These are phyloP conservation scores for Clamator glandarius DNA, from an alignment of 2,797 vertebrate genomes.

Conservation along the genomic window DNA sequence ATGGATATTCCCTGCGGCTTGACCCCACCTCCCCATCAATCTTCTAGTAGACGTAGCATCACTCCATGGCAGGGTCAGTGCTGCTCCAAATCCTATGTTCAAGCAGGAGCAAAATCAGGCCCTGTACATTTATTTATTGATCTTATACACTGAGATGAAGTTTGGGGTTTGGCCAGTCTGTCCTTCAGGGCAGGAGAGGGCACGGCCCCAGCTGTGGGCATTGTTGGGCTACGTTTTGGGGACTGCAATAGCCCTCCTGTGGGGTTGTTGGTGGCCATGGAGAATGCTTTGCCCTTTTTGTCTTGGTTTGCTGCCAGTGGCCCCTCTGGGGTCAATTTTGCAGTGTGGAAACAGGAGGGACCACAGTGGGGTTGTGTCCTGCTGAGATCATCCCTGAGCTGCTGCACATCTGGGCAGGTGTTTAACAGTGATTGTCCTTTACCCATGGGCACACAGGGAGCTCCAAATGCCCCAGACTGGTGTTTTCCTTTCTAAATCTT, in stretches of 20 bases:
- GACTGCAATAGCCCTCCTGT: accelerated
- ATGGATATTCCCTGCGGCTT: background rate
- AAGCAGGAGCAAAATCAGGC: background rate
- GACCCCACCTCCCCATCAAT: background rate
- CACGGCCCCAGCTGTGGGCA: background rate
- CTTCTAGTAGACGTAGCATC: background rate
- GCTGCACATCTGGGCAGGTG: background rate
- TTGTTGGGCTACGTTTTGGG: background rate
- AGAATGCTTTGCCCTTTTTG: background rate
- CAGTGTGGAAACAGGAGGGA: background rate
- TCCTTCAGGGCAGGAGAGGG: background rate
- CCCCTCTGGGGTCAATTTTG: background rate
- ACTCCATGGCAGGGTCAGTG: accelerated
- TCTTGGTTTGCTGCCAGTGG: background rate
- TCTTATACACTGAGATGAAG: background rate
- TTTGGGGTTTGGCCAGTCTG: background rate
- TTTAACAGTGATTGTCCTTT: background rate
- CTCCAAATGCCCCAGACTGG: accelerated
- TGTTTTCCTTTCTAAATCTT: background rate
- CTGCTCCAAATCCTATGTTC: background rate
- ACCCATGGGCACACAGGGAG: background rate
- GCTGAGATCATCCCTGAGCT: background rate
- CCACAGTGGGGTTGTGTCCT: background rate
- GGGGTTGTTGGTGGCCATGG: accelerated
- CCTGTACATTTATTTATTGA: accelerated